A percentile compares a stretch with the other conserved stretches of the same genome.
Conservation (phyloP, 2,113 vertebrate species). For the Saccopteryx bilineata region DNA sequence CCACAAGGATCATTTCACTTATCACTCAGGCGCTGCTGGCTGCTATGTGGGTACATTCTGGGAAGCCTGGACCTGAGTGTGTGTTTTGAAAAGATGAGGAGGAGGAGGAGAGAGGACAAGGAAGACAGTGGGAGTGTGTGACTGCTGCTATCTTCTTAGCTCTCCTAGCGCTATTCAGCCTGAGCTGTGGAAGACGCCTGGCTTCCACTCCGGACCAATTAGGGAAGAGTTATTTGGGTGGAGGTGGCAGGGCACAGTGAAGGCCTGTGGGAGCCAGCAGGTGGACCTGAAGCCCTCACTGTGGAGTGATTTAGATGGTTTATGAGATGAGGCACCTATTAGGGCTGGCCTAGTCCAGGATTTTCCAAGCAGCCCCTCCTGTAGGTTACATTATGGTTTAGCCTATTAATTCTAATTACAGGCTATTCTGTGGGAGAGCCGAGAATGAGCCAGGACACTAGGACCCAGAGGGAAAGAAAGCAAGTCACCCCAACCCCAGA, state of each 20-base stretch:
- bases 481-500: not conserved
- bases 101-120: not conserved
- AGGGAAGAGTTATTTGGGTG: slow-evolving; percentile 23
- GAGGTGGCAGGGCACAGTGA: not conserved
- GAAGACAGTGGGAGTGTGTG: not conserved
- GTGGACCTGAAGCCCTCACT: slow-evolving; percentile 33
- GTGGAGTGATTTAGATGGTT: slow-evolving; percentile 72
- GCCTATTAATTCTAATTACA: slow-evolving; percentile 80
- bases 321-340: slow-evolving; percentile 71
- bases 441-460: slow-evolving; percentile 58
- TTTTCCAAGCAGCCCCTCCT: slow-evolving; percentile 72
- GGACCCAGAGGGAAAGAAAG: slow-evolving; percentile 23
- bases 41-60: not conserved
- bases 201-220: not conserved
- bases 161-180: not conserved
- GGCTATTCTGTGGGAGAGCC: slow-evolving; percentile 59
- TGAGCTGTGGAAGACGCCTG: not conserved
- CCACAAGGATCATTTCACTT: slow-evolving; percentile 50
- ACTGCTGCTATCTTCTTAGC: not conserved
- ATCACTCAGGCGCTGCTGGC: slow-evolving; percentile 38
- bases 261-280: slow-evolving; percentile 41
- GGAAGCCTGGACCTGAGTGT: not conserved
- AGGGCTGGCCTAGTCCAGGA: slow-evolving; percentile 66
- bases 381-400: slow-evolving; percentile 62
- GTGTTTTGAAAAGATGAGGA: slow-evolving; percentile 9